Conservation (phyloP, 2,888 invertebrate species). For the Carterocephalus palaemon region DNA sequence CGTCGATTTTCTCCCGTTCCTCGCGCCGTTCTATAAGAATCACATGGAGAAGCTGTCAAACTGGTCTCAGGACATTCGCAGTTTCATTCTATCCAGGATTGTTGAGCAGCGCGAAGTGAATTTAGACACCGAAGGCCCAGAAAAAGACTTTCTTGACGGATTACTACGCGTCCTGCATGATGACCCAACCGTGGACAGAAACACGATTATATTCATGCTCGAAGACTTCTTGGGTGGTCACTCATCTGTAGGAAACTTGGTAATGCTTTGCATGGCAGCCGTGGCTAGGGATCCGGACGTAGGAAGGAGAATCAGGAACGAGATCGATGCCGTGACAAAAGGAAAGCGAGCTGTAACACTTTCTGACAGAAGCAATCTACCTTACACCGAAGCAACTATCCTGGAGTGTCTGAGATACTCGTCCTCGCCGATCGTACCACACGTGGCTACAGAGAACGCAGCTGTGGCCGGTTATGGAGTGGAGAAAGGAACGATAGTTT, state of each 20-base stretch:
- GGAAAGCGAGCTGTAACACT: constrained; percentile 80
- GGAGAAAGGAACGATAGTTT: constrained; percentile 87
- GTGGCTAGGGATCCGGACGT: constrained; percentile 83
- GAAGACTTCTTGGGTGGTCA: constrained; percentile 94
- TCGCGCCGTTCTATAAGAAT: constrained; percentile 84
- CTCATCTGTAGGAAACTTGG: constrained; percentile 90
- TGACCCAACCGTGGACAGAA: constrained; percentile 83
- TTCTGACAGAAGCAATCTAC: constrained; percentile 82
- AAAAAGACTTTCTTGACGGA: constrained; percentile 89
- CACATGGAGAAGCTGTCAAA: constrained; percentile 83
- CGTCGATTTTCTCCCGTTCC: constrained; percentile 91
- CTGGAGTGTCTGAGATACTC: constrained; percentile 88
- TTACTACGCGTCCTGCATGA: constrained; percentile 84
- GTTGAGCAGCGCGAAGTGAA: constrained; percentile 78
- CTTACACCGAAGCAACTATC: constrained; percentile 89
- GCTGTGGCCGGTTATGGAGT: constrained; percentile 85
- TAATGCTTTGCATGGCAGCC: constrained; percentile 86
- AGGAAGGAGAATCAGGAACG: constrained; percentile 81
- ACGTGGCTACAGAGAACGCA: constrained; percentile 89
- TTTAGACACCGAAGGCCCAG: constrained; percentile 80
- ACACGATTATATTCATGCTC: constrained; percentile 88
- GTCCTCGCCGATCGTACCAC: constrained; percentile 94
- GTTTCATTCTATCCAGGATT: constrained; percentile 86
- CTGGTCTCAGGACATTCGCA: constrained; percentile 84
- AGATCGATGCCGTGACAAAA: constrained; percentile 81